A percentile compares a stretch with the other conserved stretches of the same genome.
Evolutionary conservation across 2,797 vertebrate genomes (phyloP).

Genomic region (Microhierax caerulescens): DNA sequence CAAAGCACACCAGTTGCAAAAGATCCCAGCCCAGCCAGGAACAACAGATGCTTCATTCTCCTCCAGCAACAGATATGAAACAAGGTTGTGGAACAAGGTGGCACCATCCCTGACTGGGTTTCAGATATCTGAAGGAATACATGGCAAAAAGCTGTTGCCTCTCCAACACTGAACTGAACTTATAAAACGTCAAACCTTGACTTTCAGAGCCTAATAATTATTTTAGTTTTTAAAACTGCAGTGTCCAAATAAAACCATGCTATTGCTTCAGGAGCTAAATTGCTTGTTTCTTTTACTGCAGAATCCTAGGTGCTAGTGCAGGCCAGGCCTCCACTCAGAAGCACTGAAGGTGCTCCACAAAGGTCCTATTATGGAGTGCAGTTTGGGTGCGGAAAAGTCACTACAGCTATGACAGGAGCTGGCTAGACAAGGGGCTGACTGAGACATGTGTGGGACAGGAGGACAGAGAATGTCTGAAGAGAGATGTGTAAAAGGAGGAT

Average conservation of each 20-base stretch:
- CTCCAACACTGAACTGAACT: background rate
- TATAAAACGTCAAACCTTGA: background rate
- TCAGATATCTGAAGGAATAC: background rate
- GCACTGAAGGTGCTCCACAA: background rate
- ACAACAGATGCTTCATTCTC: background rate
- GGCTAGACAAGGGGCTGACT: background rate
- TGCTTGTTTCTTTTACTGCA: background rate
- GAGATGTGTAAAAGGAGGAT: too few species aligned
- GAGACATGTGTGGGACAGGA: background rate
- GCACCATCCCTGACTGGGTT: background rate
- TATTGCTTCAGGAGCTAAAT: background rate
- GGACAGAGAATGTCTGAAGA: too few species aligned
- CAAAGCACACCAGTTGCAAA: background rate
- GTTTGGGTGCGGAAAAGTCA: background rate
- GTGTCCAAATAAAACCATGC: background rate
- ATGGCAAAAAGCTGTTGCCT: background rate
- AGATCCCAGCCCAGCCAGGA: background rate
- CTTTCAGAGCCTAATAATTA: background rate
- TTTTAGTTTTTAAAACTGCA: background rate
- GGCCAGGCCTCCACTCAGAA: background rate
- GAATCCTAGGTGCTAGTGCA: background rate
- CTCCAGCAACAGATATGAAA: background rate
- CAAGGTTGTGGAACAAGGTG: rapidly evolving
- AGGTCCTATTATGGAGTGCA: rapidly evolving
- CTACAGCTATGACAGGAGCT: background rate